Evolutionary conservation across 2,888 invertebrate genomes (phyloP), one percentile per base, ranked within the genome.

Genomic region (Chydorus sphaericus): DNA sequence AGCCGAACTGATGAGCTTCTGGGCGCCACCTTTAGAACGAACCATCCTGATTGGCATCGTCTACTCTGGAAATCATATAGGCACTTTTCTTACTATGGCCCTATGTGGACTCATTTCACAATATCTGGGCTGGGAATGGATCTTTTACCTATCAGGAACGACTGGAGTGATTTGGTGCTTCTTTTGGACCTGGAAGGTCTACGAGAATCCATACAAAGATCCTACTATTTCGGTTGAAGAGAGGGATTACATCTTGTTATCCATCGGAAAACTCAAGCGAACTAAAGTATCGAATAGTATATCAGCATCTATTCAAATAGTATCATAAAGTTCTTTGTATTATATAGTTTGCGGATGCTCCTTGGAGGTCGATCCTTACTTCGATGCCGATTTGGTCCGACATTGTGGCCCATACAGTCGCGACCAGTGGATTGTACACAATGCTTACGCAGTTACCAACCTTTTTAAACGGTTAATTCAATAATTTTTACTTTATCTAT

Each of bases 361-460:
- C 89, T 0, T 89, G 89, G 89, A 75, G 74, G 57, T 73, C 77
- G 2, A 84, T 90, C 66, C 70, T 88, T 51, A 78, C 75, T 0
- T 89, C 88, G 0, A 73, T 76, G 54, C 81, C 88, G 0, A 85
- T 89, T 14, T 89, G 86, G 82, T 85, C 88, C 0, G 85, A 89
- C 37, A 78, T 85, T 1, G 77, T 80, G 53, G 85, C 88, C 1
- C 88, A 89, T 68, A 87, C 88, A 70, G 82, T 85, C 29, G 88
- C 89, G 68, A 88, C 88, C 69, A 89, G 89, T 89, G 89, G 89
- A 5, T 88, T 88, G 70, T 89, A 89, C 65, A 89, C 88, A 0
- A 71, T 89, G 61, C 75, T 89, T 2, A 89, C 88, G 0, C 84
- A 85, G 65, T 69, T 89, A 44, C 89, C 89, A 2, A 85, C 83